Percentiles rank a stretch among this genome's conserved stretches.
Conservation (phyloP, 1,140 invertebrate genomes). For the Halotydeus destructor region DNA sequence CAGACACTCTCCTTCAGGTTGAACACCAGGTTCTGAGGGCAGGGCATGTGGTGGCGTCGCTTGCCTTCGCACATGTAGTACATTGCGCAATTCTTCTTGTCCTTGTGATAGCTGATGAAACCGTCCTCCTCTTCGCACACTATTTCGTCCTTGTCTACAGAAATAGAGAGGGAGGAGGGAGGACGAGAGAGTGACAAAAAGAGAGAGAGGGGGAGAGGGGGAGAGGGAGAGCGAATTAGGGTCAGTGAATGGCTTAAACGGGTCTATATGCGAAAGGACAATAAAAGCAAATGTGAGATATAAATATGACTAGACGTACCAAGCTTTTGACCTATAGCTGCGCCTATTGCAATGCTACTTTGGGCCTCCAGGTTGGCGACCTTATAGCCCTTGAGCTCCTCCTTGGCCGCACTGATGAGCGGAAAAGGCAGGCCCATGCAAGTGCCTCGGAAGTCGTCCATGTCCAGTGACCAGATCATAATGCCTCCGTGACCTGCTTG, state of each 20-base stretch:
- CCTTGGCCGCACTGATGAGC: conserved; percentile 60
- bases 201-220: not conserved
- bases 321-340: conserved; percentile 5
- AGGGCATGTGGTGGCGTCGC: conserved; percentile 79
- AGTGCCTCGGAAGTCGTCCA: conserved; percentile 76
- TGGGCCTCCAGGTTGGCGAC: conserved; percentile 55
- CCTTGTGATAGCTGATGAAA: conserved; percentile 73
- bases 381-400: conserved; percentile 57
- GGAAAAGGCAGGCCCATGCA: conserved; percentile 81
- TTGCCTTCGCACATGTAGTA: conserved; percentile 89
- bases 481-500: conserved; percentile 82
- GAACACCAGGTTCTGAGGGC: conserved; percentile 76
- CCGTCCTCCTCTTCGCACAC: conserved; percentile 77
- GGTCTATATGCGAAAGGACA: conserved; percentile 2
- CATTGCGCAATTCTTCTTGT: conserved; percentile 71
- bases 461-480: conserved; percentile 91
- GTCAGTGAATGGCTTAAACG: not conserved
- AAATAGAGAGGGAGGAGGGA: not conserved
- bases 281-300: conserved; percentile 3
- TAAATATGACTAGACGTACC: not conserved
- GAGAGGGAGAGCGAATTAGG: not conserved
- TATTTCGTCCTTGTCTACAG: conserved; percentile 39
- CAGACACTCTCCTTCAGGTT: conserved; percentile 81
- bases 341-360: conserved; percentile 6
- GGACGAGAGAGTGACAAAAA: not conserved